Evolutionary conservation across 2,113 vertebrate species (phyloP), one percentile per base, ranked within the genome.

Genomic region (Hystrix brachyura): DNA sequence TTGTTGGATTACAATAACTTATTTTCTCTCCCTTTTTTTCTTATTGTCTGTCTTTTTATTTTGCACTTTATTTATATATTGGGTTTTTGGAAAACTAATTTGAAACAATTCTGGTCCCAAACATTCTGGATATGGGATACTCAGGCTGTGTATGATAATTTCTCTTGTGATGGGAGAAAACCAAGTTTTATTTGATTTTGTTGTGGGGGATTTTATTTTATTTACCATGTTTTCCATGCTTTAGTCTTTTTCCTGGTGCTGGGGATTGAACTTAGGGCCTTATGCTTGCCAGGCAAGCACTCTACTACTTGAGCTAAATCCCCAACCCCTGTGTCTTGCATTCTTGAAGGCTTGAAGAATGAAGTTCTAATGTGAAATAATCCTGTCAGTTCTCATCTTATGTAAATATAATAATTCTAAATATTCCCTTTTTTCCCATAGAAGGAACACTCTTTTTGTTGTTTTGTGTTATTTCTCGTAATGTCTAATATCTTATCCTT

Each of bases 371-470:
- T 23, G 79, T 51, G 43, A 78, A 55, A 5, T 38, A 46, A 53
- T 43, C 55, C 74, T 83, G 23, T 71, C 53, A 69, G 7, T 74
- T 88, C 55, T 87, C 34, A 34, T 57, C 27, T 87, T 55, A 53
- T 38, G 0, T 38, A 88, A 81, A 83, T 83, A 17, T 71, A 34
- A 17, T 60, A 64, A n/a, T 78, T 90, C 38, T 87, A 21, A 74
- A 27, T 57, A 62, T 84, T 95, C 34, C 3, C 7, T 29, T 74
- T 74, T 81, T 67, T 69, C 9, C 60, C 55, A 64, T 59, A 13
- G 5, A 90, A 29, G 34, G 43, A 67, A 87, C 64, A 79, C 57
- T 17, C 62, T 95, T 96, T 53, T 91, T 80, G 80, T 71, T 91
- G 25, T 51, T 80, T 74, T 51, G 43, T 87, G 59, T 79, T 78